Percentiles rank a stretch among this genome's conserved stretches.
phyloP scores from a whole-genome alignment of 1,140 invertebrate genomes.

The Asbolus verrucosus region DNA sequence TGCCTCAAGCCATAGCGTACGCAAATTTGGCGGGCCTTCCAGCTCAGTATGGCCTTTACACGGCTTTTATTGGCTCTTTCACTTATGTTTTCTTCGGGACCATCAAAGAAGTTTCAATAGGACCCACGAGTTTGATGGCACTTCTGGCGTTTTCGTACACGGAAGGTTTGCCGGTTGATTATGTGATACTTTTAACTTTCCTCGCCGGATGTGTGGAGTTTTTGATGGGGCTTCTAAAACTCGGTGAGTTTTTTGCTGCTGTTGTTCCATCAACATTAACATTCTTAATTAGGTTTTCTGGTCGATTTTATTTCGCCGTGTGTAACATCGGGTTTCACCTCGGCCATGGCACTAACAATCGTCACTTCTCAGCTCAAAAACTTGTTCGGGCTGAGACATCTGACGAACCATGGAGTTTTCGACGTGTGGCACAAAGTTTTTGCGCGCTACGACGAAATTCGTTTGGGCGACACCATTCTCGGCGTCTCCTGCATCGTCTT shows the following conservation, averaged over 20 bases:
- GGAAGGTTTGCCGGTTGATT: slow-evolving; percentile 76
- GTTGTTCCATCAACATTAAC: neutral
- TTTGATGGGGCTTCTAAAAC: slow-evolving; percentile 80
- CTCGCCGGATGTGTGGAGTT: slow-evolving; percentile 82
- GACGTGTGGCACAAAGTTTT: slow-evolving; percentile 72
- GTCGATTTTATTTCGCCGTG: slow-evolving; percentile 94
- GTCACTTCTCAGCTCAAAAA: slow-evolving; percentile 89
- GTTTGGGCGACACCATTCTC: slow-evolving; percentile 72
- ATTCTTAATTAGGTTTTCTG: slow-evolving; percentile 80
- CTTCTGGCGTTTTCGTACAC: slow-evolving; percentile 82
- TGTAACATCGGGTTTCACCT: slow-evolving; percentile 93
- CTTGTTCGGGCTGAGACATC: slow-evolving; percentile 77
- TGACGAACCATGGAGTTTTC: slow-evolving; percentile 72
- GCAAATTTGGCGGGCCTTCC: slow-evolving; percentile 79
- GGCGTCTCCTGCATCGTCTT: slow-evolving; percentile 75
- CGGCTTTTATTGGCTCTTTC: slow-evolving; percentile 89
- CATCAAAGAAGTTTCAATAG: slow-evolving; percentile 91
- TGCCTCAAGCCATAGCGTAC: slow-evolving; percentile 84
- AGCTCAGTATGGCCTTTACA: slow-evolving; percentile 90
- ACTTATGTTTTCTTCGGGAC: slow-evolving; percentile 91
- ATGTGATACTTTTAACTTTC: slow-evolving; percentile 84
- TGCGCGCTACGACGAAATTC: slow-evolving; percentile 69
- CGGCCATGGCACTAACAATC: slow-evolving; percentile 92
- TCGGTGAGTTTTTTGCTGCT: slow-evolving; percentile 70
- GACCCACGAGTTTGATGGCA: slow-evolving; percentile 88